These are phyloP conservation scores for Catalaphyllia jardinei DNA, from an alignment of 64 coral and sea anemone genomes.

Conservation along the genomic window DNA sequence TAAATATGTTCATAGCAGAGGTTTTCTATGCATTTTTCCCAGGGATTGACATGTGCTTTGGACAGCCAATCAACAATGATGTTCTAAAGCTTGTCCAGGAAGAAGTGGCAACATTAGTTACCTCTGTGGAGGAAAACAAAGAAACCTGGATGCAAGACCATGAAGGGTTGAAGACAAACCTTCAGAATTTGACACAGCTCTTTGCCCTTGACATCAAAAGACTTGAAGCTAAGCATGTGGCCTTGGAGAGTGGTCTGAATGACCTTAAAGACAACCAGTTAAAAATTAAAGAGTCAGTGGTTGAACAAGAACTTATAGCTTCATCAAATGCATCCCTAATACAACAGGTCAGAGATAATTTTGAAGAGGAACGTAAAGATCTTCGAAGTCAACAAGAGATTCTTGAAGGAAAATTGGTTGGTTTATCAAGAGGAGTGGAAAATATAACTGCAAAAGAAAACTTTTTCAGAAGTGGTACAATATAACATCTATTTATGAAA, in stretches of 20 bases:
- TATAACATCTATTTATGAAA: neutral
- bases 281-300: neutral
- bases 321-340: conserved; percentile 1
- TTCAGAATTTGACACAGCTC: neutral
- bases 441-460: neutral
- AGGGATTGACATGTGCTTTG: conserved; percentile 34
- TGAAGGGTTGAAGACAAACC: neutral
- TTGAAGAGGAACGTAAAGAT: neutral
- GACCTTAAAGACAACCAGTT: neutral
- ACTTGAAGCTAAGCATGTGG: neutral
- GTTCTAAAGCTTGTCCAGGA: neutral
- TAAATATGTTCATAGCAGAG: no score
- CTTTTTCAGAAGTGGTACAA: neutral
- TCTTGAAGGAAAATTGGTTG: conserved; percentile 8
- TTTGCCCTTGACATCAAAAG: conserved; percentile 25
- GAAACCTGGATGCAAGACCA: conserved; percentile 24
- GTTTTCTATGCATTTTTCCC: neutral
- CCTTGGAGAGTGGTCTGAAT: conserved; percentile 7
- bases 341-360: neutral
- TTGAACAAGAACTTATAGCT: neutral
- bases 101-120: conserved; percentile 3
- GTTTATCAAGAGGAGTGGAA: neutral
- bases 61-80: conserved; percentile 3
- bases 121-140: conserved; percentile 19
- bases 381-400: conserved; percentile 6